Percentiles rank a stretch among this genome's conserved stretches.
Evolutionary conservation across 2,797 vertebrate genomes (phyloP).

Genomic region (Gila robusta): DNA sequence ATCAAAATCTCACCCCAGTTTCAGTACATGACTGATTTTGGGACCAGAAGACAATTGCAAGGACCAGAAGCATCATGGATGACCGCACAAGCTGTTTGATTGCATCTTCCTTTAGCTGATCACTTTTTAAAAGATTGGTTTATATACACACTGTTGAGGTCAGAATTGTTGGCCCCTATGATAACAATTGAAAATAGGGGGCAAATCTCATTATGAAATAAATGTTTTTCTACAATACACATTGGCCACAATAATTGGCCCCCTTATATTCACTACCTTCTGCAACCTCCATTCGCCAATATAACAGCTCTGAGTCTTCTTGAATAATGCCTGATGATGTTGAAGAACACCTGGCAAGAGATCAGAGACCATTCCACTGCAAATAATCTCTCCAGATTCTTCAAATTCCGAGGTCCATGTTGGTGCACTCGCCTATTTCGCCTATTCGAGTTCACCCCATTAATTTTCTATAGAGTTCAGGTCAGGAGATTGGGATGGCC

Average conservation of each 20-base stretch:
- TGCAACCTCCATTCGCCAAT: background rate
- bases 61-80: background rate
- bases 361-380: background rate
- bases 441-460: background rate
- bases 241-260: background rate
- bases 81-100: background rate
- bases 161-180: too few relatives aligned
- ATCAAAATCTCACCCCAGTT: background rate
- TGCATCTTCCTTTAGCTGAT: background rate
- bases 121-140: background rate
- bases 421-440: background rate
- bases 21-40: background rate
- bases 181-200: background rate
- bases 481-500: background rate
- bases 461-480: background rate
- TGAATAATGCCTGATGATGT: background rate
- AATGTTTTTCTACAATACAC: background rate
- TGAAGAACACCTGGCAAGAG: background rate
- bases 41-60: background rate
- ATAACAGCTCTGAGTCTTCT: background rate
- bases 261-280: background rate
- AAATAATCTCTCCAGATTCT: background rate
- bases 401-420: background rate
- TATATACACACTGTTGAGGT: too few relatives aligned
- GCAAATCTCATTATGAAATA: background rate